Evolutionary conservation across 2,888 invertebrate genomes (phyloP).

Genomic region (Lamellibrachia satsuma): DNA sequence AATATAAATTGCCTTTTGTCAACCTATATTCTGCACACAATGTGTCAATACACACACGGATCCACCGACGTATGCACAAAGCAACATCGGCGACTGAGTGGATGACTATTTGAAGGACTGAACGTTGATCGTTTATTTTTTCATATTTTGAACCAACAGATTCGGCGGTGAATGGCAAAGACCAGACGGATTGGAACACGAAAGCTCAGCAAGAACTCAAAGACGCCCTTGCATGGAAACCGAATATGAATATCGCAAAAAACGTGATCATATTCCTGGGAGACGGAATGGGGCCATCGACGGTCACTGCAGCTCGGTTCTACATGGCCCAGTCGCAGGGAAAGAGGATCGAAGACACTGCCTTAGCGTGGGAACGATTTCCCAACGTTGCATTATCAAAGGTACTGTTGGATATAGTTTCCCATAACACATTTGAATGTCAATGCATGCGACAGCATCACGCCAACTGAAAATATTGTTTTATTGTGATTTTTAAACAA

Average conservation of each 20-base stretch:
- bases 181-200: background rate
- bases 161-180: background rate
- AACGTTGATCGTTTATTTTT: background rate
- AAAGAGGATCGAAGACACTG: constrained; percentile 74
- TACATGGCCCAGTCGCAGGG: constrained; percentile 65
- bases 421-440: background rate
- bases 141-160: background rate
- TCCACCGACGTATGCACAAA: too few relatives aligned
- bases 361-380: constrained; percentile 82
- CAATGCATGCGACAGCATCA: too few relatives aligned
- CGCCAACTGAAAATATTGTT: too few relatives aligned
- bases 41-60: too few relatives aligned
- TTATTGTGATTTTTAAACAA: too few relatives aligned
- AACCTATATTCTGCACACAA: too few relatives aligned
- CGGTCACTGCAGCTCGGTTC: constrained; percentile 78
- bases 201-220: background rate
- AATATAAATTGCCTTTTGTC: too few relatives aligned
- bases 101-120: too few relatives aligned
- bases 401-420: constrained; percentile 67
- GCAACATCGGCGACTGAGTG: too few relatives aligned
- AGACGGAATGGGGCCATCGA: constrained; percentile 88
- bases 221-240: background rate
- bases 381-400: constrained; percentile 85
- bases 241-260: constrained; percentile 46
- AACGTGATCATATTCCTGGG: constrained; percentile 71